Conservation (phyloP, 30 jellyfish, hydroid and myxozoan genomes). For the Cassiopea andromeda region DNA sequence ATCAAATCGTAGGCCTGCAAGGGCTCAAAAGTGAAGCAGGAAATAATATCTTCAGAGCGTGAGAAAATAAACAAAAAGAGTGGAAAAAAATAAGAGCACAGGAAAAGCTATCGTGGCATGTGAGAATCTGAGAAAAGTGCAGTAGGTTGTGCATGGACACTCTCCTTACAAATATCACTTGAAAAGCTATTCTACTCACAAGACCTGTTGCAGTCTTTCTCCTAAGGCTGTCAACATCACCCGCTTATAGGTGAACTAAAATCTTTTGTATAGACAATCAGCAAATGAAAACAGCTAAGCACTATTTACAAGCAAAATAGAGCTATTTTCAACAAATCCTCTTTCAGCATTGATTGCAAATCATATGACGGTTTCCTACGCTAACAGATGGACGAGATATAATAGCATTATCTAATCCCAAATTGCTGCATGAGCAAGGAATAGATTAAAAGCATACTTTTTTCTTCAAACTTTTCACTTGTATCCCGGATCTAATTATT, state of each 20-base stretch:
- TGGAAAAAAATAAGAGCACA: too few species aligned
- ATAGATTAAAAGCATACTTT: not conserved
- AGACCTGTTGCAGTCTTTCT: too few species aligned
- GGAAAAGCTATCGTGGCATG: too few species aligned
- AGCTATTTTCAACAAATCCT: not conserved
- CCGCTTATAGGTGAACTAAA: not conserved
- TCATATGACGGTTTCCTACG: not conserved
- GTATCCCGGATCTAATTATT: too few species aligned
- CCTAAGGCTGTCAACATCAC: not conserved
- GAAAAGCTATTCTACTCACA: too few species aligned
- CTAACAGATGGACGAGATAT: not conserved
- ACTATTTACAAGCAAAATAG: not conserved
- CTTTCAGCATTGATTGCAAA: not conserved
- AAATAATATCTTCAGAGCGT: too few species aligned
- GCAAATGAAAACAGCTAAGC: not conserved
- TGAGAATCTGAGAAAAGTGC: too few species aligned
- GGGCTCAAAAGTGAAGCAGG: too few species aligned
- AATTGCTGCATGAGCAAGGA: not conserved
- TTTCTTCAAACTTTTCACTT: not conserved
- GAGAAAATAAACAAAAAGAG: too few species aligned
- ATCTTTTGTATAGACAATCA: not conserved
- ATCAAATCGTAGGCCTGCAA: too few species aligned
- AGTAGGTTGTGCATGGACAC: too few species aligned
- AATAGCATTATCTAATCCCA: not conserved
- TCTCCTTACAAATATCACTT: too few species aligned